Evolutionary conservation across 2,113 vertebrate species (phyloP).

Genomic region (Hucho hucho): DNA sequence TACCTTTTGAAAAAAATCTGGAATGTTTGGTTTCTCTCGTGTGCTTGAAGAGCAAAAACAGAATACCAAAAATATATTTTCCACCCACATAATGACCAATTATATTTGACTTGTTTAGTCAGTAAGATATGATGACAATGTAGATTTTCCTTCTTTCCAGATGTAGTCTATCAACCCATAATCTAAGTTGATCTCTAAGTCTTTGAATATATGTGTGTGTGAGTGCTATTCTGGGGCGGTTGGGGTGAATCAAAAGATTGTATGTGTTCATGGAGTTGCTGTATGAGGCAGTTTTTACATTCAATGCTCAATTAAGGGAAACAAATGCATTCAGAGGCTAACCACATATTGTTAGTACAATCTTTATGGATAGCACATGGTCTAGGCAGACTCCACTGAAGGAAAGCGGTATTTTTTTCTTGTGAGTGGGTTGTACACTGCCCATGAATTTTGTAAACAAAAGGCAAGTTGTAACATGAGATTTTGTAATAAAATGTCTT

Average conservation of each 20-base stretch:
- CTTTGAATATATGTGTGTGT: too few species aligned
- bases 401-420: slow-evolving; percentile 50
- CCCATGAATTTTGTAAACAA: slow-evolving; percentile 69
- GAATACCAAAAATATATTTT: too few species aligned
- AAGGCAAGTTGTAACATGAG: slow-evolving; percentile 72
- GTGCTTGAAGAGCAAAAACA: too few species aligned
- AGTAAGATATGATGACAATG: background rate
- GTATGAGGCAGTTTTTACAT: slow-evolving; percentile 9
- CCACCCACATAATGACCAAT: too few species aligned
- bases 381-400: slow-evolving; percentile 63
- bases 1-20: too few species aligned
- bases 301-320: slow-evolving; percentile 43
- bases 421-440: slow-evolving; percentile 57
- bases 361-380: slow-evolving; percentile 73
- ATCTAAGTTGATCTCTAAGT: too few species aligned
- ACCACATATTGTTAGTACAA: slow-evolving; percentile 61
- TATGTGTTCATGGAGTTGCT: slow-evolving; percentile 2
- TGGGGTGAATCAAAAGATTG: background rate
- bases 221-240: background rate
- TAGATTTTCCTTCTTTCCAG: background rate
- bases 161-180: too few species aligned
- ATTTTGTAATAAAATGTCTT: slow-evolving; percentile 74
- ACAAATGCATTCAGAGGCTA: slow-evolving; percentile 52
- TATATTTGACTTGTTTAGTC: too few species aligned
- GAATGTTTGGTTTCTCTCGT: too few species aligned